Base-by-base conservation (phyloP, 2,888 invertebrate species). In the Mythimna albipuncta region DNA sequence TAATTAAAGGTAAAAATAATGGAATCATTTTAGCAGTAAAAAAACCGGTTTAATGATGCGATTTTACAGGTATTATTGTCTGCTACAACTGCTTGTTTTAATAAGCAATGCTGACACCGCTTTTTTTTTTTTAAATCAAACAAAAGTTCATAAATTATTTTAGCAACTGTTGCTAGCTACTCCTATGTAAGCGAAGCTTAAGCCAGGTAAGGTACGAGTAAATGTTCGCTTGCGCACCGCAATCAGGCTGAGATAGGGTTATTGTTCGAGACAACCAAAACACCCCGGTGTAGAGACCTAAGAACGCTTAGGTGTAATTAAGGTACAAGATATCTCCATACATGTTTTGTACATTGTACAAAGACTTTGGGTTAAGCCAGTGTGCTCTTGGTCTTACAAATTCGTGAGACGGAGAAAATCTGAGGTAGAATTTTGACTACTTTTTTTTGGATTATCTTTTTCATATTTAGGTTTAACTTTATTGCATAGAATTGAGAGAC, bases 221-320 rank as follows among this genome's bases (percentile, higher is more conserved):
- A 84, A 82, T 81, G 75, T 72, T 81, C 72, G 64, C 73, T 76
- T 72, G 75, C 72, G 72, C 66, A 79, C 84, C 80, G 76, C 86
- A 88, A 80, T 86, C 84, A 81, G 77, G 71, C 69, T 73, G 77
- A 81, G 77, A 82, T 83, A 80, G 67, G 71, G 79, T 84, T 87
- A 86, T 83, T 86, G 83, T 83, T 80, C 64, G 66, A 77, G 70
- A 71, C 63, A 75, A 26, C 75, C 59, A 75, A 76, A 78, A 81
- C 70, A 81, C 64, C 73, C 57, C 59, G 50, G 57, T 62, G 64
- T 68, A 67, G 54, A 44, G 61, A 66, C 67, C 72, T 72, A 74
- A 75, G 75, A 72, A 77, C 72, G 54, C 63, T 66, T 64, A 77
- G 47, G 59, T 66, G 70, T 69, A 72, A 79, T 84, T 83, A 77